Base-by-base conservation (phyloP, 2,113 vertebrate species). In the Nothobranchius kuhntae region DNA sequence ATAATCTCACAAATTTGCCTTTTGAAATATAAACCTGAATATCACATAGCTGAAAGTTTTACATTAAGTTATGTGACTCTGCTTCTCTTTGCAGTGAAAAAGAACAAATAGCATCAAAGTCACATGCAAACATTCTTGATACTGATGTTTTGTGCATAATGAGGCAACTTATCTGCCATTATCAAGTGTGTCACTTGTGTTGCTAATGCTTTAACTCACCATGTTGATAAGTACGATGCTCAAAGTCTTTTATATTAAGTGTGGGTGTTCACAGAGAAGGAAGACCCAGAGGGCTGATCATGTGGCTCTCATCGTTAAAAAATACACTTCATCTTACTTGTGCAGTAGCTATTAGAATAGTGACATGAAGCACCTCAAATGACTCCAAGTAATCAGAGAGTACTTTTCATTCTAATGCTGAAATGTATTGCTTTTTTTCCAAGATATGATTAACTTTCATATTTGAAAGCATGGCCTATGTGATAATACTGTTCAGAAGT, bases 251-350 rank as follows among this genome's bases (percentile, higher is more conserved):
- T 48, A 63, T 69, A 68, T 71, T 42, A 55, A 60, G 35, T n/a
- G 60, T 14, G 36, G 44, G 53, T 66, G 79, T 80, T 82, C 71
- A 62, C 61, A 59, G 57, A 69, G 58, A 51, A 46, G 30, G 54
- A 48, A 71, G 64, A 61, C 68, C 77, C 80, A 53, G 35, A 75
- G 69, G 83, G 78, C 52, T 74, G 65, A 79, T 83, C 55, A 36
- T 82, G 78, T 71, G 70, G 70, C 62, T 77, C 48, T 72, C 7
- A 71, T 83, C 71, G 71, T 87, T 75, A 81, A 65, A 77, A 85
- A 68, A 45, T 54, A 67, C 73, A 72, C 70, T 74, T 68, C 66
- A 76, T 59, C 68, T 73, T 44, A 17, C 73, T 75, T 65, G 65
- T 50, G 78, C 76, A 80, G 65, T 35, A 17, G 52, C 65, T 75